Percentiles rank a stretch among this genome's conserved stretches.
phyloP scores from a whole-genome alignment of 2,888 invertebrate genomes.

The Synanthedon vespiformis region DNA sequence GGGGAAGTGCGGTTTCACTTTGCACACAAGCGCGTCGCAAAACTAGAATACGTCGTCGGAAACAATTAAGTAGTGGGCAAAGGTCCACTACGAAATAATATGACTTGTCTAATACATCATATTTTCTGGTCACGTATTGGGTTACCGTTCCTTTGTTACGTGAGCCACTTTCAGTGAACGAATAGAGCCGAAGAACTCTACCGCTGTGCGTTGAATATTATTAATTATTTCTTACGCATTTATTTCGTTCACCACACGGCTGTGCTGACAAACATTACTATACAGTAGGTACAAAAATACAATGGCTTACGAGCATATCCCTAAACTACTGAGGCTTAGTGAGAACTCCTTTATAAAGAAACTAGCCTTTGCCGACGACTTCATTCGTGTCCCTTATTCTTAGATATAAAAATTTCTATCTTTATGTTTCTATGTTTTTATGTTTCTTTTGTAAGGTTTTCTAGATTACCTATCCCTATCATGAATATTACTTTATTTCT shows the following conservation, averaged over 20 bases:
- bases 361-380: too few relatives aligned
- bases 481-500: too few relatives aligned
- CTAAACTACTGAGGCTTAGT: too few relatives aligned
- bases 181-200: constrained; percentile 49
- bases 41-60: constrained; percentile 26
- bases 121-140: constrained; percentile 63
- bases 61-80: constrained; percentile 47
- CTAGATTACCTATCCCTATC: too few relatives aligned
- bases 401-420: too few relatives aligned
- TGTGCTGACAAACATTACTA: neutral
- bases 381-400: too few relatives aligned
- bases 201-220: constrained; percentile 58
- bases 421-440: too few relatives aligned
- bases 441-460: too few relatives aligned
- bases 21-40: constrained; percentile 14
- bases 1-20: constrained; percentile 32
- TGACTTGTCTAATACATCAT: constrained; percentile 23
- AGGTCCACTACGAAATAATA: constrained; percentile 25
- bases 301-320: neutral
- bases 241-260: constrained; percentile 3
- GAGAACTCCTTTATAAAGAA: too few relatives aligned
- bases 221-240: constrained; percentile 54
- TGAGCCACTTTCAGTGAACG: constrained; percentile 65
- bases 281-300: neutral
- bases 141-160: constrained; percentile 67